Evolutionary conservation across 2,113 vertebrate genomes (phyloP).

Genomic region (Ammodramus savannarum): DNA sequence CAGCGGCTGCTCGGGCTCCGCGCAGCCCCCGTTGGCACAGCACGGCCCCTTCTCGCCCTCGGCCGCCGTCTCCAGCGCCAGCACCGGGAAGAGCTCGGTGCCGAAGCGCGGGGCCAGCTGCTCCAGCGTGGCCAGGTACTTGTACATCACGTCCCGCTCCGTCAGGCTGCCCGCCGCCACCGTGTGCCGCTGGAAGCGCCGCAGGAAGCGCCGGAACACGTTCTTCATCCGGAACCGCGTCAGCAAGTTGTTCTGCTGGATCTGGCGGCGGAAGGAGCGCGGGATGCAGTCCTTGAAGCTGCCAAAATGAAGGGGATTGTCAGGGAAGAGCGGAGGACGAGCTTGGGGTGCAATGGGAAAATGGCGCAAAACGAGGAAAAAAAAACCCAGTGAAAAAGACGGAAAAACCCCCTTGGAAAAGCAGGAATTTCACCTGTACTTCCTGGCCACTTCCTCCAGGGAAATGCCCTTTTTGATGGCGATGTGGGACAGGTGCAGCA

Average conservation of each 20-base stretch:
- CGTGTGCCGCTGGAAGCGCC: constrained; percentile 81
- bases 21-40: background rate
- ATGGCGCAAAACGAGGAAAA: no score
- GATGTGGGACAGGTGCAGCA: constrained; percentile 82
- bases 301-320: fast-evolving
- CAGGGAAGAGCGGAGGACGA: fast-evolving
- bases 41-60: constrained; percentile 53
- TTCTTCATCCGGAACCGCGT: constrained; percentile 79
- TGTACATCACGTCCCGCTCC: constrained; percentile 82
- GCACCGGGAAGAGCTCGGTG: constrained; percentile 68
- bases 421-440: constrained; percentile 71
- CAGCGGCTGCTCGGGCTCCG: background rate
- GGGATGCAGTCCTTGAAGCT: constrained; percentile 90
- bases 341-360: background rate
- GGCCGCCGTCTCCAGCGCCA: constrained; percentile 55
- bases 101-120: constrained; percentile 80
- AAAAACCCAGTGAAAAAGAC: background rate
- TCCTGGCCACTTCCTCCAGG: constrained; percentile 75
- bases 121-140: constrained; percentile 89
- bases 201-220: constrained; percentile 82
- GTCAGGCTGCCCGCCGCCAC: constrained; percentile 70
- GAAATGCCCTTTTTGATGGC: background rate
- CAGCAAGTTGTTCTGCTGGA: constrained; percentile 77
- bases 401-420: background rate
- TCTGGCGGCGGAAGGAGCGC: constrained; percentile 79